Evolutionary conservation across 2,113 vertebrate species (phyloP).

Genomic region (Pseudonaja textilis): DNA sequence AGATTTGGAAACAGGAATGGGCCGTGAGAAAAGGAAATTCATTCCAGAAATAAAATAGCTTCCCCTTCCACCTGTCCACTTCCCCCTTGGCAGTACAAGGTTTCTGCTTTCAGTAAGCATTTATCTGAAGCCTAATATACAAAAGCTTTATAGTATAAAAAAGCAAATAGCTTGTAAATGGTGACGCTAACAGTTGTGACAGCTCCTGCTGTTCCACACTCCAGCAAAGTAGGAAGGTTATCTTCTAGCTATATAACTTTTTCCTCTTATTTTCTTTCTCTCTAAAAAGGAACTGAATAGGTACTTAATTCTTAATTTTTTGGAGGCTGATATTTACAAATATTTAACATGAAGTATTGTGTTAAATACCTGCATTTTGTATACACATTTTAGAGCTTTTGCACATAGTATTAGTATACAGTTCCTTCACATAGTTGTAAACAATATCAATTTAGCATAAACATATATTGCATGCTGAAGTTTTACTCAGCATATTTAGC

Average conservation of each 20-base stretch:
- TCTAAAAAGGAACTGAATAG: not conserved
- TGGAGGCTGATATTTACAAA: not conserved
- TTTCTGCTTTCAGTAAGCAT: constrained; percentile 66
- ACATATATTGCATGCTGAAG: not conserved
- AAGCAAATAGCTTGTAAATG: not conserved
- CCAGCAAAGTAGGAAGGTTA: not conserved
- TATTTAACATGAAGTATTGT: not conserved
- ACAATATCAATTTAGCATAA: not conserved
- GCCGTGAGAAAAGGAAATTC: constrained; percentile 58
- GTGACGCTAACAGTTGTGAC: not conserved
- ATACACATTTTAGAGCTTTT: not conserved
- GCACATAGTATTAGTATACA: not conserved
- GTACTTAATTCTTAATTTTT: not conserved
- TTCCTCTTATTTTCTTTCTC: not conserved
- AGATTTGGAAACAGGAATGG: constrained; percentile 66
- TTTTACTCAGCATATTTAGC: not conserved
- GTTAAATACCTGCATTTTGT: not conserved
- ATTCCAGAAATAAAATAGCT: constrained; percentile 63
- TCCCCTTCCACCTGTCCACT: constrained; percentile 46
- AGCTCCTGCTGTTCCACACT: not conserved
- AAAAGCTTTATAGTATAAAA: not conserved
- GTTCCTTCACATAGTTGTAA: not conserved
- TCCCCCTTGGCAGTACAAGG: constrained; percentile 49
- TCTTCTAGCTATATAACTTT: not conserved
- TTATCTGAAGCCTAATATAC: constrained; percentile 4